Base-by-base conservation (phyloP, 2,113 vertebrate genomes). In the Prionailurus bengalensis region DNA sequence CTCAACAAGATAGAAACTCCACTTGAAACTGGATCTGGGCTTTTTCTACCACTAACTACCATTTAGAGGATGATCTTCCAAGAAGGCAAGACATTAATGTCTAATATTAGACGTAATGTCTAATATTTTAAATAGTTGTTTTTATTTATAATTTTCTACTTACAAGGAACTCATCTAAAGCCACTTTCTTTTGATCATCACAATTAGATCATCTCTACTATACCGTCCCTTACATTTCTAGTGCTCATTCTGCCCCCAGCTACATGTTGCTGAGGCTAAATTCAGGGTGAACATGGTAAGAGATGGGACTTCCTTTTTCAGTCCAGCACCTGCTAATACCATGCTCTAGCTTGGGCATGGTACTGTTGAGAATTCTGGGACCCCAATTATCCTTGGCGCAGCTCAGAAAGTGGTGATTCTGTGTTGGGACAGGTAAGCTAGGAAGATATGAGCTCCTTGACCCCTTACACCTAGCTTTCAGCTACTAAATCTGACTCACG, bases 141-240 rank as follows among this genome's bases (percentile, higher is more conserved):
- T 90, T 95, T 74, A 74, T 78, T 70, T 82, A 58, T 84, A 88
- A 90, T 83, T 91, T 95, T 92, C 33, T 86, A 36, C 55, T 51
- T 79, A 80, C 29, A 82, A 48, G 36, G 31, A 89, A 88, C 74
- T 89, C 25, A 82, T 25, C 33, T 74, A 65, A 66, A n/a, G 33
- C 17, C 7, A 25, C 12, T 94, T 79, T 68, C 66, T 89, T 65
- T 55, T 61, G 13, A 5, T 83, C 66, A 92, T 73, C 39, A 87
- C 68, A 88, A 39, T 74, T 80, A 21, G 11, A 29, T 90, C 8
- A 48, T 79, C 4, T n/a, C 55, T 80, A 4, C 10, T 84, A 11
- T 71, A 61, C 36, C 25, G 66, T 7, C 55, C 14, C 29, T 95
- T 84, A 66, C 4, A 70, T 92, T 93, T 94, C 51, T 89, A 9